Evolutionary conservation across 2,113 vertebrate species (phyloP).

Genomic region (Paradisaea rubra): DNA sequence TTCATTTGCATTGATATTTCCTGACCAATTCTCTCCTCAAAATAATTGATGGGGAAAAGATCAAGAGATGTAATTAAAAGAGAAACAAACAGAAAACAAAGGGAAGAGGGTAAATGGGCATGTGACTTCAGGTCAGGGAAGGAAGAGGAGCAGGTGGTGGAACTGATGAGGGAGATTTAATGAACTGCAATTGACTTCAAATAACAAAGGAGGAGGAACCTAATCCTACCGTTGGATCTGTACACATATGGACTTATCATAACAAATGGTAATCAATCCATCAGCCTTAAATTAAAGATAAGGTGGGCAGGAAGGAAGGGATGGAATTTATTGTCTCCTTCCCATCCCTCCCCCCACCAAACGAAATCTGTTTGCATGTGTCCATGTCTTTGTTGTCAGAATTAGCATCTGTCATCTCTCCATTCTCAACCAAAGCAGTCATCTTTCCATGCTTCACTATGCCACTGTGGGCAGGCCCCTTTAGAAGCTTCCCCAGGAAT

Average conservation of each 20-base stretch:
- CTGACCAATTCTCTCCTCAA: constrained; percentile 18
- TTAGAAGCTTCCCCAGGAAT: not conserved
- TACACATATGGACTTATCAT: constrained; percentile 61
- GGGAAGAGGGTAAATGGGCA: constrained; percentile 41
- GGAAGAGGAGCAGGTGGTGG: constrained; percentile 63
- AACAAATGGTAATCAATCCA: constrained; percentile 66
- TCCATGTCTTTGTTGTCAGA: not conserved
- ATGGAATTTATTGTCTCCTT: constrained; percentile 21
- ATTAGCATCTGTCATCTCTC: not conserved
- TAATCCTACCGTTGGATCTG: constrained; percentile 58
- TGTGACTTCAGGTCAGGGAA: constrained; percentile 41
- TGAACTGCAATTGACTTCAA: constrained; percentile 55
- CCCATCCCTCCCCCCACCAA: not conserved
- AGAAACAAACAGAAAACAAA: constrained; percentile 59
- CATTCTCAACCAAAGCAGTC: not conserved
- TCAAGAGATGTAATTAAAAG: constrained; percentile 43
- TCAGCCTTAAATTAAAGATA: constrained; percentile 52
- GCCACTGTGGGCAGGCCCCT: not conserved
- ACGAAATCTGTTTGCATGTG: not conserved
- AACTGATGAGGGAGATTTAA: constrained; percentile 59
- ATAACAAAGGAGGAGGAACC: constrained; percentile 62
- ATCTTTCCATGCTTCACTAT: not conserved
- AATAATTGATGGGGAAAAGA: constrained; percentile 42
- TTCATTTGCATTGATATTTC: constrained; percentile 48
- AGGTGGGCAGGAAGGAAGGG: constrained; percentile 49